Base-by-base conservation (phyloP, 2,113 vertebrate species). In the Illadopsis cleaveri region DNA sequence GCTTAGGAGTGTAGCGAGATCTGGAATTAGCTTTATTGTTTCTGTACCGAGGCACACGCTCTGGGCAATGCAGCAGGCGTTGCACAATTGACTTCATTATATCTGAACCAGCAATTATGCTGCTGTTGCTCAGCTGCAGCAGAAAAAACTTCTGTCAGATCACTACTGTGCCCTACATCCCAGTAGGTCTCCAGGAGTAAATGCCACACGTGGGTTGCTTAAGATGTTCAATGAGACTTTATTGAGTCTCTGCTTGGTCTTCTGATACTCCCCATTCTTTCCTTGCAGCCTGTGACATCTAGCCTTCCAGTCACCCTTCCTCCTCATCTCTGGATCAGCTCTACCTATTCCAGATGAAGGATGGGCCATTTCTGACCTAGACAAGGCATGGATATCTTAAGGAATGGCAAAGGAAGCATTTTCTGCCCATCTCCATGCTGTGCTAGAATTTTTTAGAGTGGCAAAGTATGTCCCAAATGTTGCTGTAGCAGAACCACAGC, bases 1-100 rank as follows among this genome's bases (percentile, higher is more conserved):
- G 94, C n/a, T 94, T 73, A 94, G 95, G 91, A 86, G 58, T 71
- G 93, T 82, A 92, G 95, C 0, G 10, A 96, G 94, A 70, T 94
- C 95, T 97, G 61, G 96, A 96, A 97, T 89, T 83, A 92, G 83
- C 93, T 83, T 90, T 70, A 92, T 96, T 97, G 95, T 96, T 94
- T 81, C 92, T n/a, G 47, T 47, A 73, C 76, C 1, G 7, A 9
- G 0, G 84, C 93, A 66, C 81, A 93, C 2, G 86, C 94, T 96
- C 47, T 5, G 3, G 96, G 94, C 91, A 33, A 53, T 78, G 84
- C 86, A 81, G 93, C 89, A 50, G 80, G 82, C 64, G 0, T 95
- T 94, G 89, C 93, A 97, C 94, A 96, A 94, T 61, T 70, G 80
- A 45, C 86, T 91, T 91, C 38, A 44, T 95, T 97, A 62, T 60